Evolutionary conservation across 2,888 invertebrate species (phyloP).

Genomic region (Amphipyra berbera): DNA sequence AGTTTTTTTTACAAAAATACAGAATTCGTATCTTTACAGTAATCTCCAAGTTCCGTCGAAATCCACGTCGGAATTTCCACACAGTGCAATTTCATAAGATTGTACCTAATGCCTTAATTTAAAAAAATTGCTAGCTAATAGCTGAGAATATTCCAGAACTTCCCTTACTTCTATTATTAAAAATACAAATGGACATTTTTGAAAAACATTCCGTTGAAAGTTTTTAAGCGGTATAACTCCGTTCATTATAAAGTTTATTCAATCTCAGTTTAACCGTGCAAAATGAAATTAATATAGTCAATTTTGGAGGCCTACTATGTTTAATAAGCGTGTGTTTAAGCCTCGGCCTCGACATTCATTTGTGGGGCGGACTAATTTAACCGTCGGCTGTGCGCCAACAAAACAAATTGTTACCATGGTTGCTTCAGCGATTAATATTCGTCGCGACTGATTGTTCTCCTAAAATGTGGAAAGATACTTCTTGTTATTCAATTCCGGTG

Average conservation of each 20-base stretch:
- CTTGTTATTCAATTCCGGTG: conserved; percentile 27
- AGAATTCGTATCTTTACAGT: conserved; percentile 2
- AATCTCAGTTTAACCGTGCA: conserved; percentile 31
- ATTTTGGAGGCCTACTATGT: conserved; percentile 23
- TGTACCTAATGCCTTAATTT: conserved; percentile 34
- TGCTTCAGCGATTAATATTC: conserved; percentile 42
- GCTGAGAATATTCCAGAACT: conserved; percentile 11
- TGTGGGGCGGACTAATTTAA: conserved; percentile 75
- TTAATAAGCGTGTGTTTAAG: conserved; percentile 44
- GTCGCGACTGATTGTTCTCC: conserved; percentile 36
- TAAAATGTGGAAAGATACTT: conserved; percentile 20
- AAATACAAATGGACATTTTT: conserved; percentile 33
- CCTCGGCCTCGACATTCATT: conserved; percentile 71
- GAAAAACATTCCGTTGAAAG: conserved; percentile 25
- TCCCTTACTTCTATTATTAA: conserved; percentile 30
- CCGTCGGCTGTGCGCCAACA: conserved; percentile 67
- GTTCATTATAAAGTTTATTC: conserved; percentile 40
- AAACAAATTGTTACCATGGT: conserved; percentile 72
- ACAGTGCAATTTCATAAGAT: conserved; percentile 31
- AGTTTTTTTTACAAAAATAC: neutral
- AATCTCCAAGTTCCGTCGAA: conserved; percentile 9
- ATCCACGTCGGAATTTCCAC: conserved; percentile 11
- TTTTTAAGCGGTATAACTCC: conserved; percentile 19
- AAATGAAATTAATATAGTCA: conserved; percentile 31
- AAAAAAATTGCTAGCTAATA: conserved; percentile 10